Evolutionary conservation across 2,113 vertebrate species (phyloP).

Genomic region (Callospermophilus lateralis): DNA sequence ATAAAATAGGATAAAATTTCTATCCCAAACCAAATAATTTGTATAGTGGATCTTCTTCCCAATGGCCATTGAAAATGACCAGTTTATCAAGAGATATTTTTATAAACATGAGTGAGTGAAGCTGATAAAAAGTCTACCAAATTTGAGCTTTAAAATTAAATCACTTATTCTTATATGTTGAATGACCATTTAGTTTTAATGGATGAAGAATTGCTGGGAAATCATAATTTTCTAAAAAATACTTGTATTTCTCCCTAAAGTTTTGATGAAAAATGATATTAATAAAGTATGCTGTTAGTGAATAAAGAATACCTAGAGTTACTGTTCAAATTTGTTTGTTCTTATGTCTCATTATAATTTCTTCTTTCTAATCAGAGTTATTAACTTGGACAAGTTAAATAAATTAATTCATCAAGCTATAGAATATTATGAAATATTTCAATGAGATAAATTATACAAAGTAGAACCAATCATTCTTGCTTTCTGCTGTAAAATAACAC

Average conservation of each 20-base stretch:
- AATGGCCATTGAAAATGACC: neutral
- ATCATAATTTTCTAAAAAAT: neutral
- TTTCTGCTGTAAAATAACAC: constrained; percentile 81
- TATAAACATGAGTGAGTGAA: neutral
- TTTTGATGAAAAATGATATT: constrained; percentile 74
- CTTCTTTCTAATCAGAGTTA: constrained; percentile 86
- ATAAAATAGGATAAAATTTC: constrained; percentile 11
- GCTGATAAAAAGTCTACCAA: accelerated
- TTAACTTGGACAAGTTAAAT: constrained; percentile 90
- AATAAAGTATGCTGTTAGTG: constrained; percentile 71
- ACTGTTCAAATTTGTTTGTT: constrained; percentile 76
- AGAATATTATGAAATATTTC: constrained; percentile 88
- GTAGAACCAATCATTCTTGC: constrained; percentile 87
- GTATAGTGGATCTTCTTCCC: neutral
- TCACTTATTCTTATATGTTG: neutral
- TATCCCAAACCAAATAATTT: neutral
- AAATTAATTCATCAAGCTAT: constrained; percentile 90
- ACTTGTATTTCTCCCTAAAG: constrained; percentile 39
- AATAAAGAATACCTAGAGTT: constrained; percentile 80
- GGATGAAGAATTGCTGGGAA: neutral
- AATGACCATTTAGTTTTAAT: neutral
- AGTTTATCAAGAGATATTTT: neutral
- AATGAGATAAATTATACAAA: constrained; percentile 89
- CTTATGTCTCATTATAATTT: constrained; percentile 81
- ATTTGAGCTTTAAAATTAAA: constrained; percentile 37